Conservation (phyloP, 30 jellyfish, hydroid and myxozoan species). For the Pelagia noctiluca region DNA sequence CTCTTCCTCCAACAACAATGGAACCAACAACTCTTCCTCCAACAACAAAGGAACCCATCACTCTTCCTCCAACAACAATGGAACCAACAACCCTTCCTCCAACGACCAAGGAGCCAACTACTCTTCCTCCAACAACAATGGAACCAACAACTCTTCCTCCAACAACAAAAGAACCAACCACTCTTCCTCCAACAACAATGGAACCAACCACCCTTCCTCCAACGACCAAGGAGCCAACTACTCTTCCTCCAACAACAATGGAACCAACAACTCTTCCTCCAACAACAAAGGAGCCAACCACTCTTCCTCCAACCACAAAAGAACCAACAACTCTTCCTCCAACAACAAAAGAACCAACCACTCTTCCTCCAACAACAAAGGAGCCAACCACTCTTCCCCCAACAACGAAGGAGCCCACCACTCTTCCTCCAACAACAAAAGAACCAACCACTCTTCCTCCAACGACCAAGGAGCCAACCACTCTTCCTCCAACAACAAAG, state of each 20-base stretch:
- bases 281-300: background rate
- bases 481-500: background rate
- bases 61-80: background rate
- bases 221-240: background rate
- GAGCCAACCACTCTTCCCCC: background rate
- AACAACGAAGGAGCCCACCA: background rate
- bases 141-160: slow-evolving; percentile 8
- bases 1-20: background rate
- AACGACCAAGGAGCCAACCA: background rate
- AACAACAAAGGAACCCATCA: background rate
- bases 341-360: background rate
- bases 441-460: background rate
- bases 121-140: background rate
- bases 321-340: background rate
- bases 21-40: slow-evolving; percentile 17
- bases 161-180: slow-evolving; percentile 2
- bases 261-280: background rate
- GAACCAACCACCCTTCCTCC: slow-evolving; percentile 10
- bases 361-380: background rate
- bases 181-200: background rate
- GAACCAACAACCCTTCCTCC: slow-evolving; percentile 18
- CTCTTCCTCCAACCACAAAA: slow-evolving; percentile 6
- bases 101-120: background rate
- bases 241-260: slow-evolving; percentile 15
- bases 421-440: background rate